These are phyloP conservation scores for Dicerorhinus sumatrensis DNA, from an alignment of 2,113 vertebrate species.

Conservation along the genomic window DNA sequence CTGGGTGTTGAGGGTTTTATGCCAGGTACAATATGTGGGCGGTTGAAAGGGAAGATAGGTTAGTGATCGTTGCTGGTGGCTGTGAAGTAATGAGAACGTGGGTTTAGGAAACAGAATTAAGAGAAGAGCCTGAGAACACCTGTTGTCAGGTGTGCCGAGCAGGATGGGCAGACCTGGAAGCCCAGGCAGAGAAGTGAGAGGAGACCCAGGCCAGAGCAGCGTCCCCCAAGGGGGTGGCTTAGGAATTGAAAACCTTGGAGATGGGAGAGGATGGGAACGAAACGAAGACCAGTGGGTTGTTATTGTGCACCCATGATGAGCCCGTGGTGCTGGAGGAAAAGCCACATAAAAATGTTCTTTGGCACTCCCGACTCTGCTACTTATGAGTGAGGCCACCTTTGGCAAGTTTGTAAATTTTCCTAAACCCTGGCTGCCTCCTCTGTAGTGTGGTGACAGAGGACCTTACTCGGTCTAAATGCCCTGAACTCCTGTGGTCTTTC, in stretches of 20 bases:
- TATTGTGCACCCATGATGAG: accelerated
- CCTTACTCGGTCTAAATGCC: neutral
- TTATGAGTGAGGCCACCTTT: neutral
- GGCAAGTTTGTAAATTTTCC: neutral
- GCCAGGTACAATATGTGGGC: neutral
- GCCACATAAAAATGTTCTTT: neutral
- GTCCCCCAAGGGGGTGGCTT: neutral
- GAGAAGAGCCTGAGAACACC: neutral
- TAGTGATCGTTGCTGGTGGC: neutral
- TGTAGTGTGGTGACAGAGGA: neutral
- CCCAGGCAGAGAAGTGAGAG: neutral
- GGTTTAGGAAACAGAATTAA: neutral
- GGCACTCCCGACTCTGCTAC: neutral
- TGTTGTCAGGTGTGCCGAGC: neutral
- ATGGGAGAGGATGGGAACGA: neutral
- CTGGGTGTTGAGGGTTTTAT: neutral
- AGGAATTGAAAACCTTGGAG: neutral
- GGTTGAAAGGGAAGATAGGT: neutral
- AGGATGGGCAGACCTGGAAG: neutral
- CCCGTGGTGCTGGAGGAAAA: neutral
- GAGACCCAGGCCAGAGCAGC: neutral
- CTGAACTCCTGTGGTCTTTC: neutral
- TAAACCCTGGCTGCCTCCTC: neutral
- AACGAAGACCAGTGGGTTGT: neutral
- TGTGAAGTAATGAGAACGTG: neutral